Conservation (phyloP, 2,888 invertebrate genomes). For the Tridacna crocea region DNA sequence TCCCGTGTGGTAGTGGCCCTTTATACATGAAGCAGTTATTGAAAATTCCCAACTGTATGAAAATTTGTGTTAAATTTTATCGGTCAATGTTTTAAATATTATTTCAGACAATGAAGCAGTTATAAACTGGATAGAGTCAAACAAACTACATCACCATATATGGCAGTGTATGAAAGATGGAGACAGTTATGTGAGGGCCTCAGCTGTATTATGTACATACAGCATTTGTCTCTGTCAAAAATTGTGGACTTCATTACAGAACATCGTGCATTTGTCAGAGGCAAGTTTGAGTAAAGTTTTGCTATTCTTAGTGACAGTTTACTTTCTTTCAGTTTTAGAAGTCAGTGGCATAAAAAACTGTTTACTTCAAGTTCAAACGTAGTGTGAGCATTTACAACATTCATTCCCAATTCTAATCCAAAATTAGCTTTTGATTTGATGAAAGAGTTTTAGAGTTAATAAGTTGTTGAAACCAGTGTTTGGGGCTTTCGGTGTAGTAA, state of each 20-base stretch:
- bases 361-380: not conserved
- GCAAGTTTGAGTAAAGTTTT: conserved; percentile 8
- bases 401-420: not conserved
- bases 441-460: too few relatives aligned
- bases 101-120: conserved; percentile 30
- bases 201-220: conserved; percentile 53
- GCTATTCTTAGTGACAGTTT: not conserved
- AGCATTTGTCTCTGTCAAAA: not conserved
- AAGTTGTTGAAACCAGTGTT: too few relatives aligned
- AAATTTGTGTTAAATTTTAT: not conserved
- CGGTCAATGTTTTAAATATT: not conserved
- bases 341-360: not conserved
- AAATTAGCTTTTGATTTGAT: too few relatives aligned
- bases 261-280: conserved; percentile 30
- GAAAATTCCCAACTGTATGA: not conserved
- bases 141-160: conserved; percentile 43
- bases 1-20: too few relatives aligned
- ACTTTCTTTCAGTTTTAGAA: not conserved
- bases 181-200: conserved; percentile 75
- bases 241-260: conserved; percentile 42
- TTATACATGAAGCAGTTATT: not conserved
- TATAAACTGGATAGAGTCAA: conserved; percentile 39
- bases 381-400: not conserved
- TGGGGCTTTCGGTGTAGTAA: too few relatives aligned
- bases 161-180: conserved; percentile 70